Evolutionary conservation across 2,888 invertebrate species (phyloP), one percentile per base, ranked within the genome.

Genomic region (Ceriagrion tenellum): DNA sequence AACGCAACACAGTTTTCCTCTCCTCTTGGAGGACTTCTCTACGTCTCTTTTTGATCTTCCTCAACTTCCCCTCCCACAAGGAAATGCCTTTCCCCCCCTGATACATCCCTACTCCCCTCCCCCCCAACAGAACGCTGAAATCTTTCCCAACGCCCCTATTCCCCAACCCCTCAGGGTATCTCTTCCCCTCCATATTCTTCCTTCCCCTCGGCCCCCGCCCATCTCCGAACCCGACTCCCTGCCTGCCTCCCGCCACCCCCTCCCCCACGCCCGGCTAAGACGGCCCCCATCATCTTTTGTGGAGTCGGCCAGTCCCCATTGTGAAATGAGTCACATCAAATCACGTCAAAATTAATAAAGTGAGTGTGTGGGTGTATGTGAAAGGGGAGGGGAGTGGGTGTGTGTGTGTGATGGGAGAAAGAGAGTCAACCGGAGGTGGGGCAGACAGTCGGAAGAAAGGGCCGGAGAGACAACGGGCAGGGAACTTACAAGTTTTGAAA

Each of bases 381-480:
- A 55, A 95, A 90, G 95, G 88, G 63, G 91, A 95, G 95, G 96
- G 95, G 96, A 95, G 47, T 95, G 91, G 95, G 95, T 96, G 95
- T 96, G 4, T 47, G 47, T 47, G 47, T 47, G 47, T 95, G 56
- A n/a, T n/a, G n/a, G n/a, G 81, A 95, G 93, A 40, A 81, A 23
- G 95, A 56, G 96, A 96, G 96, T 97, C 97, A 97, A 97, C 97
- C 97, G 95, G 97, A 97, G 97, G 97, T 97, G 96, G 97, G 96
- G 96, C 96, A 96, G 96, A 96, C 96, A 96, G 95, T 95, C 96
- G 96, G 96, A 96, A 96, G 97, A 55, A 59, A 69, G n/a, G 18
- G 47, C 47, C 47, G 47, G 4, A 56, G 55, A 59, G 89, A n/a
- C 26, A 26, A n/a, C 20, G 89, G 89, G 89, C 6, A 47, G 89